Percentiles rank a stretch among this genome's conserved stretches.
Conservation (phyloP, 2,888 invertebrate genomes). For the Tenthredo scrophulariae region DNA sequence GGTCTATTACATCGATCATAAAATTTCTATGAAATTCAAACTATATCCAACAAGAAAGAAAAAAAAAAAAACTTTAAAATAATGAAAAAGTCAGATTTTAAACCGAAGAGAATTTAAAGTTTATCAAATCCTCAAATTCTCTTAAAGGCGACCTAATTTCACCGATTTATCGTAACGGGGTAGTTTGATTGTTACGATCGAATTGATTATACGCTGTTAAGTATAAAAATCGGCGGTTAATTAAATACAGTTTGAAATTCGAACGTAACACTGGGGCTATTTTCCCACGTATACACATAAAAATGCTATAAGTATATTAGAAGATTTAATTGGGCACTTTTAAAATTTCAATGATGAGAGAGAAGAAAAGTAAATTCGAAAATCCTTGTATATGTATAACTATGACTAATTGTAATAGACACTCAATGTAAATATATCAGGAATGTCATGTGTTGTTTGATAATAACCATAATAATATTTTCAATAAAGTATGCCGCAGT, state of each 20-base stretch:
- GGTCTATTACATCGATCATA: neutral
- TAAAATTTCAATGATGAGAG: neutral
- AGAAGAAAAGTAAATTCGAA: neutral
- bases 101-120: neutral
- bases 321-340: constrained; percentile 16
- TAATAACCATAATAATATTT: constrained; percentile 47
- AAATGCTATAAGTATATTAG: neutral
- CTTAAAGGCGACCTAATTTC: neutral
- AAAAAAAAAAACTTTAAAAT: neutral
- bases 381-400: constrained; percentile 19
- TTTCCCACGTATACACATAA: constrained; percentile 6
- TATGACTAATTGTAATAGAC: constrained; percentile 38
- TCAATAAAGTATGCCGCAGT: constrained; percentile 20
- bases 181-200: constrained; percentile 35
- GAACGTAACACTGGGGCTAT: constrained; percentile 37
- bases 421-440: constrained; percentile 52
- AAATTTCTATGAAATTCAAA: neutral
- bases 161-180: constrained; percentile 6
- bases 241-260: constrained; percentile 18
- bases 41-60: neutral
- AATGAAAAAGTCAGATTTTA: neutral
- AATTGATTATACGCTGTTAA: neutral
- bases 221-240: neutral
- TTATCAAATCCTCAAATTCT: neutral
- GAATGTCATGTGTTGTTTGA: constrained; percentile 46